phyloP scores from a whole-genome alignment of 2,888 invertebrate genomes.

The Herminia tarsipennalis region DNA sequence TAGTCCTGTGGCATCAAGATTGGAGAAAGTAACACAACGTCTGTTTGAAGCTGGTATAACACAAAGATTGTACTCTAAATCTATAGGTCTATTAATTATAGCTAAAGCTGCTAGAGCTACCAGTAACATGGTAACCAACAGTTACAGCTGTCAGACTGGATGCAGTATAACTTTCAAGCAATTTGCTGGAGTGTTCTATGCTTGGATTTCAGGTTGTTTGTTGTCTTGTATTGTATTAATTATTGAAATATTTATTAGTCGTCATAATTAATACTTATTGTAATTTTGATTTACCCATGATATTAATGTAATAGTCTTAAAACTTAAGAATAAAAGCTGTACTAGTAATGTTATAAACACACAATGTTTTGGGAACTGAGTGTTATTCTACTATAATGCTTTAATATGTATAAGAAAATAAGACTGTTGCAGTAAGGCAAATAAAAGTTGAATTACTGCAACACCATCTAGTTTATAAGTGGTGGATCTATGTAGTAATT shows the following conservation, averaged over 20 bases:
- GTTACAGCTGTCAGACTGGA: slow-evolving; percentile 66
- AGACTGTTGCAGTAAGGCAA: no score
- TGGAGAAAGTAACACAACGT: slow-evolving; percentile 49
- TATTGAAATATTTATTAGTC: slow-evolving; percentile 51
- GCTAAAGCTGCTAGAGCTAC: slow-evolving; percentile 54
- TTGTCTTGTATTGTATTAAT: slow-evolving; percentile 56
- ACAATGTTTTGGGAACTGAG: no score
- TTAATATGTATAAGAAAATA: no score
- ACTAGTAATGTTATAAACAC: no score
- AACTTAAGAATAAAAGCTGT: no score
- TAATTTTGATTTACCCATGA: no score
- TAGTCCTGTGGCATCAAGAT: slow-evolving; percentile 42
- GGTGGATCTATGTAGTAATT: no score
- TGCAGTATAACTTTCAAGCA: slow-evolving; percentile 64
- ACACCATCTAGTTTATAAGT: no score
- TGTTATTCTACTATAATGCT: no score
- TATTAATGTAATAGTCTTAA: no score
- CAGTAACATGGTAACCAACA: slow-evolving; percentile 56
- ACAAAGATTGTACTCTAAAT: slow-evolving; percentile 56
- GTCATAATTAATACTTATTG: no score
- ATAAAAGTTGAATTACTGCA: no score
- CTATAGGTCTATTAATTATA: slow-evolving; percentile 59
- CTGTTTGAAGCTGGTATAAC: slow-evolving; percentile 72
- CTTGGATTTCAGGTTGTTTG: slow-evolving; percentile 61
- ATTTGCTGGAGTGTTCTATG: slow-evolving; percentile 59